phyloP scores from a whole-genome alignment of 2,113 vertebrate genomes.

The Bos indicus region DNA sequence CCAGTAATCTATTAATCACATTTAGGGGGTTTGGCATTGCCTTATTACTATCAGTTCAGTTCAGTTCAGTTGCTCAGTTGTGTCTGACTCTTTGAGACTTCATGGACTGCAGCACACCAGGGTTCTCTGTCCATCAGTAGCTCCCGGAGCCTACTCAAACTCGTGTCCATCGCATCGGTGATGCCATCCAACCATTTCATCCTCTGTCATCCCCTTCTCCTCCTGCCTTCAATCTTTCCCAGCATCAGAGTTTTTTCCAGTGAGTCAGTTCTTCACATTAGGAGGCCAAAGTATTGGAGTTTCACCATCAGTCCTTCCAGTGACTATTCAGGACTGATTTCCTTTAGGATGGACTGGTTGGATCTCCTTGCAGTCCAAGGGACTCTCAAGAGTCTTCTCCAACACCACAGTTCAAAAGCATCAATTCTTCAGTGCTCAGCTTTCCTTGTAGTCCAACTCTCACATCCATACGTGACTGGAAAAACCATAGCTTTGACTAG shows the following conservation, averaged over 20 bases:
- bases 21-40: not conserved
- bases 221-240: not conserved
- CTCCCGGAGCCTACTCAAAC: not conserved
- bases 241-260: not conserved
- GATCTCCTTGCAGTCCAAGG: not conserved
- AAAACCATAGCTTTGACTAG: not conserved
- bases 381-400: not conserved
- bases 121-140: not conserved
- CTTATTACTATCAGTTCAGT: not conserved
- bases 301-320: not conserved
- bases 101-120: not conserved
- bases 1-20: not conserved
- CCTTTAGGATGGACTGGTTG: not conserved
- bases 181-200: not conserved
- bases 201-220: not conserved
- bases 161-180: not conserved
- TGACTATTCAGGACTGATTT: not conserved
- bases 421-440: not conserved
- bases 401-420: not conserved
- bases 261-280: not conserved
- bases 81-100: not conserved
- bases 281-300: not conserved
- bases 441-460: not conserved
- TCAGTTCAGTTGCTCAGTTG: not conserved
- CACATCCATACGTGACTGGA: not conserved